phyloP scores from a whole-genome alignment of 2,888 invertebrate genomes.

The Leptura quadrifasciata region DNA sequence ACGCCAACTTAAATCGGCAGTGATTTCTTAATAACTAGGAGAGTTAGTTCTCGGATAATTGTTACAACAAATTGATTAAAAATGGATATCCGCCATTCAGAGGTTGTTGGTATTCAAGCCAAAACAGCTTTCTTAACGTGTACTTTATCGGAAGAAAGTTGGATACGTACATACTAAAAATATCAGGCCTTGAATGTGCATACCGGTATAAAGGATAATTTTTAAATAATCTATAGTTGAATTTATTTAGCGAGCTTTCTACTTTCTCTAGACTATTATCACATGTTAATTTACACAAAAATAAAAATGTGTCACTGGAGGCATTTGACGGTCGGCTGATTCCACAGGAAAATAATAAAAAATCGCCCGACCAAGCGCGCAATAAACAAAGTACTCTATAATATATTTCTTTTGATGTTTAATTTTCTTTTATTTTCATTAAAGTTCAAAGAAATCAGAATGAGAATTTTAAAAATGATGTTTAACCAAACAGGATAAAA shows the following conservation, averaged over 20 bases:
- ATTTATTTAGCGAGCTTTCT: conserved; percentile 22
- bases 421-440: too few species aligned
- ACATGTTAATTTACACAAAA: conserved; percentile 10
- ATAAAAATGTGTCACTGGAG: conserved; percentile 11
- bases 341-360: background rate
- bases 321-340: conserved; percentile 7
- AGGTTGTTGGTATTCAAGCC: conserved; percentile 17
- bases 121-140: conserved; percentile 19
- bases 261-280: conserved; percentile 11
- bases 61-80: conserved; percentile 16
- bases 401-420: too few species aligned
- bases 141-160: conserved; percentile 21
- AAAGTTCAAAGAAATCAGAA: too few species aligned
- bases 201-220: background rate
- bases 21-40: background rate
- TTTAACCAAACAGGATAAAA: too few species aligned
- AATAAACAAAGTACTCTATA: too few species aligned
- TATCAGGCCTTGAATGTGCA: conserved; percentile 6
- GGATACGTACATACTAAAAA: background rate
- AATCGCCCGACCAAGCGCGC: background rate
- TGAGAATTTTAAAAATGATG: too few species aligned
- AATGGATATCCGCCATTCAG: conserved; percentile 16
- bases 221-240: background rate
- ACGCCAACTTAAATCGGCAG: background rate
- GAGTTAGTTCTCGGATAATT: background rate